Percentiles rank a stretch among this genome's conserved stretches.
Evolutionary conservation across 2,113 vertebrate genomes (phyloP).

Genomic region (Machaerirhynchus nigripectus): DNA sequence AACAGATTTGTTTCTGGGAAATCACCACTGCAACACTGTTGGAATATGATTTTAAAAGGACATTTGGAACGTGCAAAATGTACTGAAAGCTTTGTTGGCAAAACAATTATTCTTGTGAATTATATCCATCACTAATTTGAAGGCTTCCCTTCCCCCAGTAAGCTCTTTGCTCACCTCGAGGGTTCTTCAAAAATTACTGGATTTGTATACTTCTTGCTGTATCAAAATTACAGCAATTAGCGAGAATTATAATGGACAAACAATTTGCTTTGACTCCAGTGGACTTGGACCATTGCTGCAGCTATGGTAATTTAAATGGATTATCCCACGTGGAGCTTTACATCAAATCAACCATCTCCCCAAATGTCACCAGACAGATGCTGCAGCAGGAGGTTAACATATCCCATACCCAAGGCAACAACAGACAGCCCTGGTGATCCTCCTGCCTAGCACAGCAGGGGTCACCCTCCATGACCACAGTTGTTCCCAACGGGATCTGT

Average conservation of each 20-base stretch:
- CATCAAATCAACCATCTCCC: background rate
- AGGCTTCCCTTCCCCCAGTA: background rate
- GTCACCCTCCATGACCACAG: background rate
- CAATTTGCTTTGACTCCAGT: background rate
- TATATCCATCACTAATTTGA: background rate
- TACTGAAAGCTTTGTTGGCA: background rate
- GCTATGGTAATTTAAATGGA: background rate
- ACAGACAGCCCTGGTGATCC: background rate
- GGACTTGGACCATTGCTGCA: background rate
- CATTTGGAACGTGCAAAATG: background rate
- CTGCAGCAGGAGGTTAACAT: background rate
- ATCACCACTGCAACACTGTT: background rate
- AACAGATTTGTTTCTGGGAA: background rate
- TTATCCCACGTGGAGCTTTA: background rate
- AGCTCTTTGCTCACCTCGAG: background rate
- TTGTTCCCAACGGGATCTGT: background rate
- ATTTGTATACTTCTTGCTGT: background rate
- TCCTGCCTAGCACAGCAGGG: background rate
- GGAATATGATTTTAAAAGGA: background rate
- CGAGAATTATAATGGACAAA: background rate
- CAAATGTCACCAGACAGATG: background rate
- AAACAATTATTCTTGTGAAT: background rate
- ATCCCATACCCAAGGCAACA: background rate
- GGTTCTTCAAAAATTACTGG: background rate
- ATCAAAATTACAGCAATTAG: background rate